Base-by-base conservation (phyloP, 2,113 vertebrate genomes). In the Perccottus glenii region DNA sequence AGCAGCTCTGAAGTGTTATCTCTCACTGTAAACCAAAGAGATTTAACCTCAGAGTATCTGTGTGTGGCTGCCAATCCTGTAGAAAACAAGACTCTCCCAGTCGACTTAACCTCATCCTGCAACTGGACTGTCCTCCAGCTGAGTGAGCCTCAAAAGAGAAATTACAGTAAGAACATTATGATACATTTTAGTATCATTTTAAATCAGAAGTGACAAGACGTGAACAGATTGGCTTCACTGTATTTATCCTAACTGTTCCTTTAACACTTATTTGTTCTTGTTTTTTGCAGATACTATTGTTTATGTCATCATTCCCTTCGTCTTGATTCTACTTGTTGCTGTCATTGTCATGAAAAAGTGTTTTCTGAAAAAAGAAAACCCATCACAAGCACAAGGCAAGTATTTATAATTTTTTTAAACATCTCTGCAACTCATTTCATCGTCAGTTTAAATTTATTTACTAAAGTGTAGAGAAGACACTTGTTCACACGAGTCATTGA, bases 51-150 rank as follows among this genome's bases (percentile, higher is more conserved):
- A 44, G 27, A 47, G 6, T 74, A 69, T 1, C 64, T 27, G 49
- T 81, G 78, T 73, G 78, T 55, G 15, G 50, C 73, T 48, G 45
- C 45, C 5, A 77, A 57, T 19, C 69, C 60, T 43, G 69, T 27
- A 35, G 69, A 66, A 0, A 3, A 57, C 0, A 61, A 69, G 42
- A 27, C 38, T 38, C 4, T 16, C 9, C 0, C 2, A 8, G 60
- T 81, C 3, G 0, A 62, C 1, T 4, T 60, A 3, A 12, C 0
- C 0, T 9, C 14, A 1, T 3, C 9, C 64, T 81, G 73, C 11
- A 0, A 3, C n/a, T 5, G 32, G 1, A 10, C 33, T 14, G 32
- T 4, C 1, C n/a, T 11, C 32, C 19, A 8, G 0, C n/a, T 11
- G 19, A 51, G 16, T 32, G 27, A 35, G 11, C 1, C 2, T 53